phyloP scores from a whole-genome alignment of 1,140 invertebrate species.

The Dufourea novaeangliae region DNA sequence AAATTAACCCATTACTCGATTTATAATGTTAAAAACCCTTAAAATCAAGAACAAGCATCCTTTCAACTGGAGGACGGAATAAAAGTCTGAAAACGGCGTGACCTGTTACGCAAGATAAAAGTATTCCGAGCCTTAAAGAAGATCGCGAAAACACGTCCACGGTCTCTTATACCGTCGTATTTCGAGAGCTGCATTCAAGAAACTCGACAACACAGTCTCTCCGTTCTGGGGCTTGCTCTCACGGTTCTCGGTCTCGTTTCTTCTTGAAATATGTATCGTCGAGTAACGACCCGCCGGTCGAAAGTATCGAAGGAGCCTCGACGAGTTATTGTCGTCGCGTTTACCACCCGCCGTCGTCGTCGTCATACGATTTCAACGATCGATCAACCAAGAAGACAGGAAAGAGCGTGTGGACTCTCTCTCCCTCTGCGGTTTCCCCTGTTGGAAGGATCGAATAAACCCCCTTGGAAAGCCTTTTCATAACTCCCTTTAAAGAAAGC shows the following conservation, averaged over 20 bases:
- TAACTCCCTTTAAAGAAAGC: neutral
- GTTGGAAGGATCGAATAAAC: conserved; percentile 1
- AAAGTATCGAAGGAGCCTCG: conserved; percentile 21
- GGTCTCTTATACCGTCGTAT: neutral
- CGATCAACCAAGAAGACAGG: neutral
- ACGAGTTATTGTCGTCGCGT: conserved; percentile 10
- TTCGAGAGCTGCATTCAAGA: neutral
- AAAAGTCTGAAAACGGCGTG: no score
- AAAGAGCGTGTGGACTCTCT: neutral
- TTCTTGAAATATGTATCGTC: neutral
- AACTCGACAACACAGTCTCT: neutral
- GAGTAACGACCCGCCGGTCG: neutral
- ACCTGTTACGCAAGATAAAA: no score
- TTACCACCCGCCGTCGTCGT: no score
- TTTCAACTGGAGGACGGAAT: no score
- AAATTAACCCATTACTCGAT: no score
- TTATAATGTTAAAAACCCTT: no score
- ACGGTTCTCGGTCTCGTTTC: neutral
- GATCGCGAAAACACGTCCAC: conserved; percentile 7
- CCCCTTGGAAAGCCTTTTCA: neutral
- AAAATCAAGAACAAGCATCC: no score
- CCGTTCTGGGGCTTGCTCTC: no score
- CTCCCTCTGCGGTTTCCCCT: neutral
- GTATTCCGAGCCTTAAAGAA: neutral
- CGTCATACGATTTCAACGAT: neutral